These are phyloP conservation scores for Sebastiscus albofasciatus DNA, from an alignment of 2,797 vertebrate genomes.

Conservation along the genomic window DNA sequence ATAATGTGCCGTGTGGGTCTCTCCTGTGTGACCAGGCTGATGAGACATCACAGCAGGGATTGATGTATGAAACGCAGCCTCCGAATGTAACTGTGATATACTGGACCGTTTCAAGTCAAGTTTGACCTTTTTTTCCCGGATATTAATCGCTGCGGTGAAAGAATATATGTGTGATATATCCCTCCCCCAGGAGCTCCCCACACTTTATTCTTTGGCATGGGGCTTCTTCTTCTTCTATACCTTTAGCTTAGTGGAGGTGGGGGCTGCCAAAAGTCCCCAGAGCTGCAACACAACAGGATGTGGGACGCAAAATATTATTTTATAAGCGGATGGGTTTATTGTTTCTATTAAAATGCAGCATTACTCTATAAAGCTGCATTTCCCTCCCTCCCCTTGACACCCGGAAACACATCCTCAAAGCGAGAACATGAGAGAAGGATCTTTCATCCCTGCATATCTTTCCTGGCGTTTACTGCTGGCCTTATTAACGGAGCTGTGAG, in stretches of 20 bases:
- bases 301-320: slow-evolving; percentile 77
- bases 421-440: slow-evolving; percentile 71
- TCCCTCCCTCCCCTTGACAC: slow-evolving; percentile 53
- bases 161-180: slow-evolving; percentile 80
- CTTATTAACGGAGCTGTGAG: slow-evolving; percentile 82
- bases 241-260: slow-evolving; percentile 55
- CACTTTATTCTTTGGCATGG: slow-evolving; percentile 67
- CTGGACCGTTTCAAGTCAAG: slow-evolving; percentile 80
- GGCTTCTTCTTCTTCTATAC: slow-evolving; percentile 56
- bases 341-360: slow-evolving; percentile 79
- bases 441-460: slow-evolving; percentile 81
- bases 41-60: slow-evolving; percentile 75
- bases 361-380: slow-evolving; percentile 70
- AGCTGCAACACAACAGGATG: slow-evolving; percentile 70
- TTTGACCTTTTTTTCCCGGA: slow-evolving; percentile 82
- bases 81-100: slow-evolving; percentile 82
- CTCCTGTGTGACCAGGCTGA: slow-evolving; percentile 78
- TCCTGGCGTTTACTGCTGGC: slow-evolving; percentile 80
- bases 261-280: slow-evolving; percentile 55
- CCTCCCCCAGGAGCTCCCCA: slow-evolving; percentile 71
- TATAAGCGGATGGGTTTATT: slow-evolving; percentile 79
- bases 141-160: slow-evolving; percentile 82
- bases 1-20: slow-evolving; percentile 74
- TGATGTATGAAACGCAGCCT: slow-evolving; percentile 81
- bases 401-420: slow-evolving; percentile 74